These are phyloP conservation scores for Lepidocyrtinus sp. DNA, from an alignment of 2,888 invertebrate genomes.

Conservation along the genomic window DNA sequence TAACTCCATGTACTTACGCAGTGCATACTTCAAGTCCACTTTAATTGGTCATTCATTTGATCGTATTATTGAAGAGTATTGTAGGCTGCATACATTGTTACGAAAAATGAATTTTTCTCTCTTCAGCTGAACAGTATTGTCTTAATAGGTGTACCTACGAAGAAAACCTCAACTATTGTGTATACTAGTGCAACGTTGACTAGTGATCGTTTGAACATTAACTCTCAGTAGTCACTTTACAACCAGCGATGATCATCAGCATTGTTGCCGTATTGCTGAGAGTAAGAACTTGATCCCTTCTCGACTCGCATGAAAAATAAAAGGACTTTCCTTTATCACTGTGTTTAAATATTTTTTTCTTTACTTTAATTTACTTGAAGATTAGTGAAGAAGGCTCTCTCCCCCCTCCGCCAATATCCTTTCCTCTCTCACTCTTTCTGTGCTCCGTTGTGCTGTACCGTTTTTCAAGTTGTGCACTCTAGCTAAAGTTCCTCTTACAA, in stretches of 20 bases:
- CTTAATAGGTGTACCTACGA: background rate
- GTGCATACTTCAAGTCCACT: background rate
- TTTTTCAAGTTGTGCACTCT: background rate
- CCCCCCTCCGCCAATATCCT: conserved; percentile 9
- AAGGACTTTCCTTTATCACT: background rate
- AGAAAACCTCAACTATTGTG: no score
- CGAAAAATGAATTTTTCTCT: background rate
- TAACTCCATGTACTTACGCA: background rate
- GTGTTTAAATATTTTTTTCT: background rate
- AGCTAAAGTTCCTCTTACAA: background rate
- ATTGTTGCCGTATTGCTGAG: background rate
- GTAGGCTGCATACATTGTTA: background rate
- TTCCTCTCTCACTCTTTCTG: conserved; percentile 13
- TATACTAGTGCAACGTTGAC: background rate
- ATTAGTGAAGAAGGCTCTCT: conserved; percentile 43
- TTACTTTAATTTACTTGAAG: conserved; percentile 16
- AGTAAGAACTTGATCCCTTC: background rate
- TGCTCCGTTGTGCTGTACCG: conserved; percentile 11
- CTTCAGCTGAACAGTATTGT: background rate
- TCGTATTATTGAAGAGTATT: background rate
- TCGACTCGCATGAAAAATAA: background rate
- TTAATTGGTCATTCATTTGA: background rate
- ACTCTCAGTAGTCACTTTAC: no score
- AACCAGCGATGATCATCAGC: background rate
- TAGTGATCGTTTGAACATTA: background rate